Percentiles rank a stretch among this genome's conserved stretches.
phyloP scores from a whole-genome alignment of 2,113 vertebrate species.

The Myrmophylax atrothorax region DNA sequence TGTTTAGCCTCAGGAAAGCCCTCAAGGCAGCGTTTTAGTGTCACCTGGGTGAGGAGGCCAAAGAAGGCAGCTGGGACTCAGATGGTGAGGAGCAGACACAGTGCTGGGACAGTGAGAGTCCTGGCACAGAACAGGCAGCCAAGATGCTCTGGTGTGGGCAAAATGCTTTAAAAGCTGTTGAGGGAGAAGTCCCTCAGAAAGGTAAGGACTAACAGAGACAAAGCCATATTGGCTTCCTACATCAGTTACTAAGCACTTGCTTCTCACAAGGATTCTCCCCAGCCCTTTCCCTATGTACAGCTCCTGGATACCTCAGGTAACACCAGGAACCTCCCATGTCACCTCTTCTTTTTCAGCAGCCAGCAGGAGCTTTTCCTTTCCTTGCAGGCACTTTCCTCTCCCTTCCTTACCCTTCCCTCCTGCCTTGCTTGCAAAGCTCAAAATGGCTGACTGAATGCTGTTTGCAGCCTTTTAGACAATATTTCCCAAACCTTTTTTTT shows the following conservation, averaged over 20 bases:
- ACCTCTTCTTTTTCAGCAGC: not conserved
- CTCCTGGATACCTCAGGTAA: not conserved
- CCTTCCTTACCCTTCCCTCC: not conserved
- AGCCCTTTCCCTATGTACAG: not conserved
- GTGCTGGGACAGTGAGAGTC: rapidly evolving
- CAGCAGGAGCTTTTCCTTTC: not conserved
- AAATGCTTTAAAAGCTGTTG: not conserved
- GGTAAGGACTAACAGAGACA: not conserved
- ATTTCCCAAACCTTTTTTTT: not conserved
- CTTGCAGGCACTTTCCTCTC: not conserved
- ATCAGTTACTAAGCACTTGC: not conserved
- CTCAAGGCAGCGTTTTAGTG: not conserved
- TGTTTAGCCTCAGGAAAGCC: not conserved
- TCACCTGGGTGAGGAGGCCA: not conserved
- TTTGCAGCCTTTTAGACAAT: not conserved
- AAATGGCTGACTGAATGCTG: not conserved
- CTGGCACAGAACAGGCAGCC: not conserved
- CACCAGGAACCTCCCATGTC: not conserved
- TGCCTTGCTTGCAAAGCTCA: not conserved
- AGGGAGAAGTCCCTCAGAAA: not conserved
- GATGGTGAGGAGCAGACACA: not conserved
- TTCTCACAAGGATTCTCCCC: not conserved
- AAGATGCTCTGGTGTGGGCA: not conserved
- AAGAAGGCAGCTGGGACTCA: not conserved
- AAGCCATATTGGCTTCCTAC: not conserved